Conservation (phyloP, 30 jellyfish, hydroid and myxozoan genomes). For the Phacellophora camtschatica region DNA sequence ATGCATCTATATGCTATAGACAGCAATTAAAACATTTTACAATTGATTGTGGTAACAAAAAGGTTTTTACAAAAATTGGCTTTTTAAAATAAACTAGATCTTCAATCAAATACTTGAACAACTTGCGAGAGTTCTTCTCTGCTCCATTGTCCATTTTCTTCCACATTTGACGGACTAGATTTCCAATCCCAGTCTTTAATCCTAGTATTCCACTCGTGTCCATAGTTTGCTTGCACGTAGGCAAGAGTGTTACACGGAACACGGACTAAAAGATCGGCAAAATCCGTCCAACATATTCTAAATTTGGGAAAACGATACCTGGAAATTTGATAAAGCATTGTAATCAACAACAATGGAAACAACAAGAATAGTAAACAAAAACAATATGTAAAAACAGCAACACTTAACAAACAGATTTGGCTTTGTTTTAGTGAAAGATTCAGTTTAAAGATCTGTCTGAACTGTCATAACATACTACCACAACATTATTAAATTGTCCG, state of each 20-base stretch:
- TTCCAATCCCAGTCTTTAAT: constrained; percentile 97
- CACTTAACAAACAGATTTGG: no score
- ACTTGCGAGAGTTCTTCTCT: constrained; percentile 60
- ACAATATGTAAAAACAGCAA: no score
- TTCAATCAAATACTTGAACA: constrained; percentile 52
- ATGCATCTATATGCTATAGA: no score
- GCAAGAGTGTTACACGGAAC: constrained; percentile 79
- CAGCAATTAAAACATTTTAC: no score
- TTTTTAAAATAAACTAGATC: not conserved
- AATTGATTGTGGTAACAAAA: no score
- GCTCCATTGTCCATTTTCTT: constrained; percentile 90
- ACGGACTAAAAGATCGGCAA: constrained; percentile 68
- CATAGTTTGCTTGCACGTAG: constrained; percentile 86
- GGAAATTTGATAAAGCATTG: not conserved
- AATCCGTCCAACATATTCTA: constrained; percentile 77
- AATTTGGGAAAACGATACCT: constrained; percentile 85
- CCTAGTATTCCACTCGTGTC: constrained; percentile 59
- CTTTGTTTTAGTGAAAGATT: no score
- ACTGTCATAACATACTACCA: no score
- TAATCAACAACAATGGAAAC: not conserved
- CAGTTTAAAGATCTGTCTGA: no score
- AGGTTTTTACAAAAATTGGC: no score
- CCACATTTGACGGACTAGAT: constrained; percentile 91
- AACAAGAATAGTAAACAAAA: not conserved
- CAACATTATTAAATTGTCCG: no score